Conservation (phyloP, 2,797 vertebrate species). For the Kryptolebias ocellatus region DNA sequence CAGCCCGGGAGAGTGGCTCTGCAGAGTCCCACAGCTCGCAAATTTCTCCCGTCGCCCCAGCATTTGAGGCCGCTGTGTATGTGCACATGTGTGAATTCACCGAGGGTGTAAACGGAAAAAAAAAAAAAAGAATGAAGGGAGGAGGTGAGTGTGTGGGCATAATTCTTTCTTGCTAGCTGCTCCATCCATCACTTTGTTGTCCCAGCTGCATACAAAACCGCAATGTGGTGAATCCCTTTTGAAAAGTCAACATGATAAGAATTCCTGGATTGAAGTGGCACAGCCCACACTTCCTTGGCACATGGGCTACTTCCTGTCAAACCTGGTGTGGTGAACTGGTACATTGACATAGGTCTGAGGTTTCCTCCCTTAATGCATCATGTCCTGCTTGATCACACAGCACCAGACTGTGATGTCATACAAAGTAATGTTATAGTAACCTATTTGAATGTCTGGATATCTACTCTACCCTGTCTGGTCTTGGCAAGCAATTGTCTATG, state of each 20-base stretch:
- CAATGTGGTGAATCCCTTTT: constrained; percentile 76
- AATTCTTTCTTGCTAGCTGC: constrained; percentile 67
- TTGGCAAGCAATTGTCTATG: constrained; percentile 49
- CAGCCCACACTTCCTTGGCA: constrained; percentile 69
- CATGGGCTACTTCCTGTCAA: constrained; percentile 57
- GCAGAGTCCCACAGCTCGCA: constrained; percentile 65
- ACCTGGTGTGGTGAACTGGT: constrained; percentile 38
- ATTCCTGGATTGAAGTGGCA: constrained; percentile 77
- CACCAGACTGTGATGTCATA: constrained; percentile 69
- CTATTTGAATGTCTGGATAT: too few species aligned
- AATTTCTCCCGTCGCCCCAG: constrained; percentile 62
- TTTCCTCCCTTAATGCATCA: constrained; percentile 52
- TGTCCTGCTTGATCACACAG: constrained; percentile 45
- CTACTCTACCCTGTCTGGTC: constrained; percentile 50
- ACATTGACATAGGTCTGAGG: constrained; percentile 54
- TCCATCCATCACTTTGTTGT: constrained; percentile 79
- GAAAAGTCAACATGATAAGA: constrained; percentile 79
- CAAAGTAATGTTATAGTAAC: too few species aligned
- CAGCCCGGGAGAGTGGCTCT: constrained; percentile 73
- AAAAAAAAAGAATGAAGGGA: constrained; percentile 40
- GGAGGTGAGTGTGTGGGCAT: constrained; percentile 73
- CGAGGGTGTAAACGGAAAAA: constrained; percentile 52
- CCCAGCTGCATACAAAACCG: constrained; percentile 78
- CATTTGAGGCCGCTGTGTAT: constrained; percentile 34
- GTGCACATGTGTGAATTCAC: constrained; percentile 40